Conservation (phyloP, 1,140 invertebrate species). For the Drosophila ogumai region DNA sequence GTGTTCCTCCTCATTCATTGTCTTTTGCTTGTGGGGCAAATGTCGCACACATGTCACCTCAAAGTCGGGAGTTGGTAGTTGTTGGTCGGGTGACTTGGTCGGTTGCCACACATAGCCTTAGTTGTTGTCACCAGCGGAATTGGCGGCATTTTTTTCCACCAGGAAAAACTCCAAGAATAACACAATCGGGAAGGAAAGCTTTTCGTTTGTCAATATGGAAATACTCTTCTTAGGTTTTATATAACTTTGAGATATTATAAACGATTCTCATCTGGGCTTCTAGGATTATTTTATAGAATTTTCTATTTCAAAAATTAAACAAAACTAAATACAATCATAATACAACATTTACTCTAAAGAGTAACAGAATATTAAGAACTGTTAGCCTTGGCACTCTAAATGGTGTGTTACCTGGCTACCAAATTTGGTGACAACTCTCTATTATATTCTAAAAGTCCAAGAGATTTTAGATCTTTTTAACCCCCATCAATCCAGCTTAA, state of each 20-base stretch:
- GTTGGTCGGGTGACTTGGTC: slow-evolving; percentile 28
- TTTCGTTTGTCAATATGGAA: no score
- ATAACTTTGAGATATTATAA: no score
- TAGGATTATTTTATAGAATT: background rate
- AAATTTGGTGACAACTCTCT: background rate
- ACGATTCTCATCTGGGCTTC: background rate
- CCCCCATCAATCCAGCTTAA: no score
- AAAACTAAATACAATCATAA: background rate
- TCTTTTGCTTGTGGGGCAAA: slow-evolving; percentile 64
- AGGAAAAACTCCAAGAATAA: slow-evolving; percentile 36
- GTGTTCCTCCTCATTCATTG: slow-evolving; percentile 7
- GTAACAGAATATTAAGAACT: background rate
- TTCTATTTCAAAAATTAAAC: background rate
- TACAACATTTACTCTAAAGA: background rate
- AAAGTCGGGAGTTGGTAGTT: slow-evolving; percentile 19
- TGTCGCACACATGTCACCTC: slow-evolving; percentile 76
- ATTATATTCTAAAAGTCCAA: background rate
- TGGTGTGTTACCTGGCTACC: no score
- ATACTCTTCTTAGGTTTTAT: background rate
- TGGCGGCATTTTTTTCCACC: slow-evolving; percentile 71
- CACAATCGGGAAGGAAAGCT: background rate
- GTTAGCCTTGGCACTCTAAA: background rate
- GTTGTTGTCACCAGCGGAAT: slow-evolving; percentile 59
- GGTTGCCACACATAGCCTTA: slow-evolving; percentile 66
- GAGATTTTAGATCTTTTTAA: background rate